Percentiles rank a stretch among this genome's conserved stretches.
These are phyloP conservation scores for Reticulitermes speratus DNA, from an alignment of 1,140 invertebrate species.

Conservation along the genomic window DNA sequence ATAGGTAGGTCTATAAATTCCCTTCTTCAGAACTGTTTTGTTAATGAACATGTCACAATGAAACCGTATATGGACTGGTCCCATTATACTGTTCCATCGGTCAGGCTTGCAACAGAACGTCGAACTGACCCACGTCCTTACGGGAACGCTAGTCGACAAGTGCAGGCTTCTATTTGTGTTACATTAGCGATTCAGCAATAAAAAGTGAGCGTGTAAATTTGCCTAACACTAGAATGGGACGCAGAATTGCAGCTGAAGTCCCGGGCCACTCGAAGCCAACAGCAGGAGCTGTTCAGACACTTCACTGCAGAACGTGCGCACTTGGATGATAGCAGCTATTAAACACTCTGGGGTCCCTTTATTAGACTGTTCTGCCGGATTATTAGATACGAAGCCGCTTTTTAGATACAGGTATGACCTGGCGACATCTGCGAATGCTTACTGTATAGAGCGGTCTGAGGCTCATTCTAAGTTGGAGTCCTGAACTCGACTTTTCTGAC, in stretches of 20 bases:
- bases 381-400: neutral
- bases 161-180: neutral
- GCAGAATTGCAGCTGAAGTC: neutral
- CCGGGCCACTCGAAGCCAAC: neutral
- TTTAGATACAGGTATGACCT: neutral
- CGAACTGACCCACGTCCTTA: too few relatives aligned
- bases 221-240: neutral
- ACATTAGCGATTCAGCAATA: neutral
- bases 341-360: neutral
- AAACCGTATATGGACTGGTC: too few relatives aligned
- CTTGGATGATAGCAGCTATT: neutral
- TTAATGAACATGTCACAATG: too few relatives aligned
- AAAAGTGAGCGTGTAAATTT: neutral
- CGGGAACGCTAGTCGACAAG: too few relatives aligned
- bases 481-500: too few relatives aligned
- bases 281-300: neutral
- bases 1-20: too few relatives aligned
- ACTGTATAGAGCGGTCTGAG: neutral
- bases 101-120: too few relatives aligned
- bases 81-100: too few relatives aligned
- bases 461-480: too few relatives aligned
- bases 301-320: neutral
- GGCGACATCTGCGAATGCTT: neutral
- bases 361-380: neutral
- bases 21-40: too few relatives aligned